These are phyloP conservation scores for Lates calcarifer DNA, from an alignment of 2,113 vertebrate species.

Conservation along the genomic window DNA sequence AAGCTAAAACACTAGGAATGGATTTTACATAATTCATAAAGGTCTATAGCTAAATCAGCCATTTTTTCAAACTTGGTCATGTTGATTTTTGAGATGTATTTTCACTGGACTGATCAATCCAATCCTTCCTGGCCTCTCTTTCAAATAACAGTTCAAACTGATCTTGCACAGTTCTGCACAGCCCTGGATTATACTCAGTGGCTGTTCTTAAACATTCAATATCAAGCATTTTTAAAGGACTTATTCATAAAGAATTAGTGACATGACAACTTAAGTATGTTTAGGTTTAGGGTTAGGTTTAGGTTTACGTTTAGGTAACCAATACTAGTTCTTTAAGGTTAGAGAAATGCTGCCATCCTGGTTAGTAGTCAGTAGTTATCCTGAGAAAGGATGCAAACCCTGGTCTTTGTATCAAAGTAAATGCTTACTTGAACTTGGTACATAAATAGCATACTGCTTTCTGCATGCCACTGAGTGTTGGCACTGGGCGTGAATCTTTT, in stretches of 20 bases:
- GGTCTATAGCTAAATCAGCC: slow-evolving; percentile 36
- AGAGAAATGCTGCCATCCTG: neutral
- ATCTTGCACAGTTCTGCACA: neutral
- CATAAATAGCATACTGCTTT: neutral
- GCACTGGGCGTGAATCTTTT: neutral
- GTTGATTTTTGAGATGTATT: slow-evolving; percentile 38
- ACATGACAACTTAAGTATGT: neutral
- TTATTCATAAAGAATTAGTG: neutral
- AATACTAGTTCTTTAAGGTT: neutral
- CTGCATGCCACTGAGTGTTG: neutral
- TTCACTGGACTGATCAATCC: neutral
- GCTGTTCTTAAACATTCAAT: neutral
- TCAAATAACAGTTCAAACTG: neutral
- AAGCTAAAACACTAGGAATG: slow-evolving; percentile 62
- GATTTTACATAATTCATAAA: slow-evolving; percentile 67
- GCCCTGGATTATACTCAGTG: neutral
- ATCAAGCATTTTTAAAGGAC: slow-evolving; percentile 2
- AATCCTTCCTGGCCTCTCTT: neutral
- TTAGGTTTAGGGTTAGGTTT: neutral
- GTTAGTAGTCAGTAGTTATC: neutral
- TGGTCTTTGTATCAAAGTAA: slow-evolving; percentile 1
- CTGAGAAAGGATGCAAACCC: slow-evolving; percentile 9
- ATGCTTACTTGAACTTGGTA: neutral
- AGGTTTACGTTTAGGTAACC: too few relatives aligned
- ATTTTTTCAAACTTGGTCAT: slow-evolving; percentile 42